Percentiles rank a stretch among this genome's conserved stretches.
These are phyloP conservation scores for Cuniculus paca DNA, from an alignment of 2,797 vertebrate genomes.

Conservation along the genomic window DNA sequence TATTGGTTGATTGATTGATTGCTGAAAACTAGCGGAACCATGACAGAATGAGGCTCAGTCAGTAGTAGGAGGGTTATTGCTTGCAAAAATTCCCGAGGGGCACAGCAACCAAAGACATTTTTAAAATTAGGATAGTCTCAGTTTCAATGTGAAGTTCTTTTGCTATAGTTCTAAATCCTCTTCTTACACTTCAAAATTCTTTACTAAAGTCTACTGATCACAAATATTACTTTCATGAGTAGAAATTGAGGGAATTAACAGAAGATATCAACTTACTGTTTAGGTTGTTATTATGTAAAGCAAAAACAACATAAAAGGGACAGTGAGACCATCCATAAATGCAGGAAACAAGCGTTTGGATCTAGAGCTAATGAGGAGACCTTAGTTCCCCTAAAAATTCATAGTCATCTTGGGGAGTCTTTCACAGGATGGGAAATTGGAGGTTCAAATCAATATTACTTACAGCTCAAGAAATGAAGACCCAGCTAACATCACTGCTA, in stretches of 20 bases:
- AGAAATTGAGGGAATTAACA: background rate
- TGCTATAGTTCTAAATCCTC: slow-evolving; percentile 16
- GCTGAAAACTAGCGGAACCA: background rate
- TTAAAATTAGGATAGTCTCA: background rate
- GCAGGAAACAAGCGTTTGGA: background rate
- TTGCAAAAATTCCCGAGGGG: background rate
- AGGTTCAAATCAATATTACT: background rate
- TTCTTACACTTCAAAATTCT: background rate
- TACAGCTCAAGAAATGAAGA: background rate
- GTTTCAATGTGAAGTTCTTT: background rate
- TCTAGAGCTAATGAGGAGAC: slow-evolving; percentile 6
- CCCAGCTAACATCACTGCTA: background rate
- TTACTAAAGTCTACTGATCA: slow-evolving; percentile 37
- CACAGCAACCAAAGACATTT: background rate
- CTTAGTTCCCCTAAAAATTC: background rate
- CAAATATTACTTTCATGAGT: background rate
- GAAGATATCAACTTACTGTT: background rate
- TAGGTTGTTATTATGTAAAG: background rate
- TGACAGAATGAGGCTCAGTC: background rate
- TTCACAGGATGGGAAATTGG: background rate
- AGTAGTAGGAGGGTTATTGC: background rate
- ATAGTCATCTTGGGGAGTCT: background rate
- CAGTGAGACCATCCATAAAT: background rate
- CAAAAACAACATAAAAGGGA: background rate
- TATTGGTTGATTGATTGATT: background rate